Conservation (phyloP, 2,113 vertebrate species). For the Strix aluco region DNA sequence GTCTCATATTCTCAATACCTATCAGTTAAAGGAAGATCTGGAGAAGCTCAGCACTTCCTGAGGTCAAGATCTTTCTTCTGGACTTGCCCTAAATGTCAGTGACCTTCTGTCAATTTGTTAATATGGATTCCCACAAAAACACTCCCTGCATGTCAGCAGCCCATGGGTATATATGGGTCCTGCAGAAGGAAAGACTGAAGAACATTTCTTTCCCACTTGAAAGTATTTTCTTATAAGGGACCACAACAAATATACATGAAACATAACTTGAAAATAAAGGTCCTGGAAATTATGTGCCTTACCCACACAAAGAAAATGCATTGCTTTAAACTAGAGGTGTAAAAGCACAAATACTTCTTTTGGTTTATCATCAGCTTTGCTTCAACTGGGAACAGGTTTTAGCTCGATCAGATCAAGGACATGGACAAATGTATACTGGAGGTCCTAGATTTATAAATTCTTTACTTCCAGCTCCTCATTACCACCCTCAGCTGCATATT, state of each 20-base stretch:
- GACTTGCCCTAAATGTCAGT: background rate
- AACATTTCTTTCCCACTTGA: background rate
- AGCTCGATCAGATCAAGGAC: background rate
- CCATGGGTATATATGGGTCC: fast-evolving
- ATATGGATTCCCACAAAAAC: background rate
- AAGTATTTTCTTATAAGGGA: background rate
- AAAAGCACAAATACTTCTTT: background rate
- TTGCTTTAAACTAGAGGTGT: background rate
- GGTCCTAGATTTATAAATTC: background rate
- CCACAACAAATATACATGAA: background rate
- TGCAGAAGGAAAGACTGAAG: background rate
- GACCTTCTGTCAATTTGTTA: background rate
- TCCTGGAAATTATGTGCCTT: background rate
- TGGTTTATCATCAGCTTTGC: background rate
- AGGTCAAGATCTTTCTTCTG: background rate
- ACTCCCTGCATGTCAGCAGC: background rate
- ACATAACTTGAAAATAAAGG: background rate
- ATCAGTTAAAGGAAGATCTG: background rate
- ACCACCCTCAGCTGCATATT: background rate
- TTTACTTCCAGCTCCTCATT: background rate
- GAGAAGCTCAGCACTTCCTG: background rate
- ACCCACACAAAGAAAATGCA: background rate
- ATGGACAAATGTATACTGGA: background rate
- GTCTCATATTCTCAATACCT: background rate
- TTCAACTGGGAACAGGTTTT: background rate